Percentiles rank a stretch among this genome's conserved stretches.
phyloP scores from a whole-genome alignment of 2,888 invertebrate genomes.

The Melangyna quadrimaculata region DNA sequence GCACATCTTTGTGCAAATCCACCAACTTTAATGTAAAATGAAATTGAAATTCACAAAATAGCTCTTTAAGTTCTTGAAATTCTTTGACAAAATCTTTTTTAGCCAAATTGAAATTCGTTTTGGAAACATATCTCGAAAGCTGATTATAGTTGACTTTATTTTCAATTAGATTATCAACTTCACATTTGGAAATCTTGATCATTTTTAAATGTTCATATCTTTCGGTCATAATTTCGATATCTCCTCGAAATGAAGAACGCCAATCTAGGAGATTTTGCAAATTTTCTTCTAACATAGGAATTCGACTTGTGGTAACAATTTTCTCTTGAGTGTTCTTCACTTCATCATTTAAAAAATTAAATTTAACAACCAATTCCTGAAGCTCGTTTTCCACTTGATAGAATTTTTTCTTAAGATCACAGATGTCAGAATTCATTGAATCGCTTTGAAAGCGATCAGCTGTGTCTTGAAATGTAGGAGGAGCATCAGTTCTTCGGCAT shows the following conservation, averaged over 20 bases:
- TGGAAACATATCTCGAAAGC: slow-evolving; percentile 26
- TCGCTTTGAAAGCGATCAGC: slow-evolving; percentile 8
- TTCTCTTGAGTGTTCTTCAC: neutral
- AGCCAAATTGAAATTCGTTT: neutral
- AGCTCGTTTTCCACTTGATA: slow-evolving; percentile 28
- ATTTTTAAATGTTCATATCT: slow-evolving; percentile 52
- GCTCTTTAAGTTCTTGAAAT: slow-evolving; percentile 25
- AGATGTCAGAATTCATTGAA: slow-evolving; percentile 25
- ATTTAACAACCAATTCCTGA: slow-evolving; percentile 14
- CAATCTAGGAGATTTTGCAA: slow-evolving; percentile 20
- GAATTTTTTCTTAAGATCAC: slow-evolving; percentile 25
- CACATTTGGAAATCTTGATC: slow-evolving; percentile 20
- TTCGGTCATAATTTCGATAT: slow-evolving; percentile 15
- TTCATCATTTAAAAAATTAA: neutral
- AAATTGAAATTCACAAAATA: slow-evolving; percentile 41
- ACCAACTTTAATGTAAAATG: slow-evolving; percentile 18
- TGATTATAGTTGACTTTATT: slow-evolving; percentile 45
- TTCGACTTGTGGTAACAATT: neutral
- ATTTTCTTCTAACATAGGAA: slow-evolving; percentile 11
- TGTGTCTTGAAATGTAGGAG: neutral
- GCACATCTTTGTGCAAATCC: slow-evolving; percentile 34
- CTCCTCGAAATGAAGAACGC: slow-evolving; percentile 31
- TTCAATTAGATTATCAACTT: slow-evolving; percentile 17
- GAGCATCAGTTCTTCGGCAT: neutral
- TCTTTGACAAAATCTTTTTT: slow-evolving; percentile 19